Base-by-base conservation (phyloP, 2,888 invertebrate genomes). In the Antheraea yamamai region DNA sequence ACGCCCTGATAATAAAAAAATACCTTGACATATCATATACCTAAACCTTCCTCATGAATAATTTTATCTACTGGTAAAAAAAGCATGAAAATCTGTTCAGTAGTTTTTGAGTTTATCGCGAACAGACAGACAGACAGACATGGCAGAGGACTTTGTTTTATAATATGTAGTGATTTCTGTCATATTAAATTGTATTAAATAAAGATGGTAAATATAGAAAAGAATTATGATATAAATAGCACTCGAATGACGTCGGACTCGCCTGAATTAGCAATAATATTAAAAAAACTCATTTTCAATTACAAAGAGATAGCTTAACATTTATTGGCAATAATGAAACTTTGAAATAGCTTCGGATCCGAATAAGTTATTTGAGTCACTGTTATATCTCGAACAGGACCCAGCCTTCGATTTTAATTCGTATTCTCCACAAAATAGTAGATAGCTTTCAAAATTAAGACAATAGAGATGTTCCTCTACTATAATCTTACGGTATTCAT, bases 381-480 rank as follows among this genome's bases (percentile, higher is more conserved):
- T 23, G 23, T 26, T 14, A 64, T 26, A 64, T 26, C 26, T 26
- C 26, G 23, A 64, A 18, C 26, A 64, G 26, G 16, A 64, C 64
- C 7, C 64, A 26, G 64, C 64, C 64, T 26, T 64, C 64, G 26
- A 64, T 64, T 26, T 61, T 64, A 64, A 64, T 64, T 64, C 18
- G 26, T 64, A 26, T 64, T 64, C 64, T 64, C 23, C 64, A 26
- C 64, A 64, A 64, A 64, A 26, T 64, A 26, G 26, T 64, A 64
- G 64, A 64, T 26, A 26, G 16, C 64, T 64, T 64, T n/a, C 64
- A 64, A 64, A 58, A 64, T 64, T 23, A 64, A 12, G 64, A 26
- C 12, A 23, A 64, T 64, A 64, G 64, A 14, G 64, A 0, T 64
- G 64, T 23, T 23, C 64, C 26, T 64, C 12, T 14, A 12, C 26